Conservation (phyloP, 2,797 vertebrate genomes). For the Sebastes hopkinsi region DNA sequence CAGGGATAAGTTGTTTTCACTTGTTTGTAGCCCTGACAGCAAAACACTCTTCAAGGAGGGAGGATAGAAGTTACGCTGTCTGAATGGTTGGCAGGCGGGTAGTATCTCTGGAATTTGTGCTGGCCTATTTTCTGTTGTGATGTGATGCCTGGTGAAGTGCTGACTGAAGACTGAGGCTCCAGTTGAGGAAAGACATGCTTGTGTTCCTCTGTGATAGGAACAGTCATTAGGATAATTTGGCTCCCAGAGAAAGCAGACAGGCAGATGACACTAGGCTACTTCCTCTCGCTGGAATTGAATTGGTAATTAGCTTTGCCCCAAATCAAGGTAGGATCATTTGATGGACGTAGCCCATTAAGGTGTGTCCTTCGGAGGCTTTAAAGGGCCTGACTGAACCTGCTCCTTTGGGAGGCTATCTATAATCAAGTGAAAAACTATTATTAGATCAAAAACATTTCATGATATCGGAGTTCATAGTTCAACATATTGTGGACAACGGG, state of each 20-base stretch:
- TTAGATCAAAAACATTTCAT: not conserved
- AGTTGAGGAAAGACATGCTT: constrained; percentile 22
- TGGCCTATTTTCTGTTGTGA: constrained; percentile 55
- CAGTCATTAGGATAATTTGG: constrained; percentile 36
- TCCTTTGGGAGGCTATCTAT: not conserved
- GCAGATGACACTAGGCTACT: not conserved
- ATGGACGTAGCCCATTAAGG: not conserved
- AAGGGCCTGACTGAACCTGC: not conserved
- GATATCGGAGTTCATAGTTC: not conserved
- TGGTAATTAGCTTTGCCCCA: not conserved
- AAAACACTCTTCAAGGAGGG: constrained; percentile 19
- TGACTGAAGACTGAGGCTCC: constrained; percentile 1
- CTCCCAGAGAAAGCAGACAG: not conserved
- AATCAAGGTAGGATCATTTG: not conserved
- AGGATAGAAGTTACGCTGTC: not conserved
- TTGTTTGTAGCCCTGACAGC: constrained; percentile 10
- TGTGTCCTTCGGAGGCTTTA: not conserved
- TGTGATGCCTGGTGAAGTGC: constrained; percentile 18
- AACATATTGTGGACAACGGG: not conserved
- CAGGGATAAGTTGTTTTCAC: not conserved
- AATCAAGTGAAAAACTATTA: not conserved
- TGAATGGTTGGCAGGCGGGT: constrained; percentile 24
- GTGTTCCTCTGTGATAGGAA: constrained; percentile 32
- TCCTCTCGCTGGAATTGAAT: not conserved
- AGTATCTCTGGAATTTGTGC: constrained; percentile 37